Conservation (phyloP, 1,140 invertebrate genomes). For the Cyclina sinensis region DNA sequence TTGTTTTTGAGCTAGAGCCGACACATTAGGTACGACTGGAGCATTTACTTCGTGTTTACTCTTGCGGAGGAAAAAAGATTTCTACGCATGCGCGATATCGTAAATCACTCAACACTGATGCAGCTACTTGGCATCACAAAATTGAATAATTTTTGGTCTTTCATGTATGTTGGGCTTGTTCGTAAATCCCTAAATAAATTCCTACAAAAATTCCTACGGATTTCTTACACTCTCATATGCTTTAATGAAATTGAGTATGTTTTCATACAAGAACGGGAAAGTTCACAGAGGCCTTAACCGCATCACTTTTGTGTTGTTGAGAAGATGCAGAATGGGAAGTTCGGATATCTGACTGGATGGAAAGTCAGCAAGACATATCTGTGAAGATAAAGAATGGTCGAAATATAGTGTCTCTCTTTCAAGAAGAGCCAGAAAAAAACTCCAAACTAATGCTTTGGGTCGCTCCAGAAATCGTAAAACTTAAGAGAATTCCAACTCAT, state of each 20-base stretch:
- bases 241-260: conserved; percentile 77
- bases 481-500: conserved; percentile 48
- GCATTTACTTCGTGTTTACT: conserved; percentile 74
- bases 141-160: conserved; percentile 66
- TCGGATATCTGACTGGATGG: conserved; percentile 79
- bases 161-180: conserved; percentile 72
- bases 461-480: conserved; percentile 77
- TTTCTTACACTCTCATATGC: conserved; percentile 74
- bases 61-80: conserved; percentile 69
- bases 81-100: conserved; percentile 76
- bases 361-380: conserved; percentile 50
- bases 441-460: conserved; percentile 70
- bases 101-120: conserved; percentile 77
- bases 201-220: conserved; percentile 74
- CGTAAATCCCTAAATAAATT: conserved; percentile 77
- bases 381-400: background rate
- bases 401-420: background rate
- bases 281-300: conserved; percentile 78
- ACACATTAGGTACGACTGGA: conserved; percentile 78
- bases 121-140: conserved; percentile 79
- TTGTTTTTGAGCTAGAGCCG: conserved; percentile 73
- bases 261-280: conserved; percentile 74
- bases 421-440: background rate
- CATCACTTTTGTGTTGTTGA: conserved; percentile 73
- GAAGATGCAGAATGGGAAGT: conserved; percentile 81